These are phyloP conservation scores for Lycocerus yunnanus DNA, from an alignment of 2,888 invertebrate species.

Conservation along the genomic window DNA sequence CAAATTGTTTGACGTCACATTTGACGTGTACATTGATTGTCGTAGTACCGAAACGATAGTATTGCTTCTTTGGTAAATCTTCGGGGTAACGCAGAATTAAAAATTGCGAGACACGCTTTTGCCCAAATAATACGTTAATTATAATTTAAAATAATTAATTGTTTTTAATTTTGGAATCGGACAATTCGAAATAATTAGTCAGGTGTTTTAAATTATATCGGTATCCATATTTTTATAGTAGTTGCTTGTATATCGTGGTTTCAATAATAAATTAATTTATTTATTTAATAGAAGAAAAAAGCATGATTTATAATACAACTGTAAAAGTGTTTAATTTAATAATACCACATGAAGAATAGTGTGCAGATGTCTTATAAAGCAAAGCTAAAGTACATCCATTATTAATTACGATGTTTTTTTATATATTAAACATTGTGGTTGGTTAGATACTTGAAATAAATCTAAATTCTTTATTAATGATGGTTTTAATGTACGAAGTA, in stretches of 20 bases:
- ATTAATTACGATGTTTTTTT: constrained; percentile 27
- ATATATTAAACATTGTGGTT: constrained; percentile 25
- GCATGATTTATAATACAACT: not conserved
- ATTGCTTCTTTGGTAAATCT: too few relatives aligned
- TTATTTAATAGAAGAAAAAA: not conserved
- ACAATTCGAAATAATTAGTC: not conserved
- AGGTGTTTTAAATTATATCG: not conserved
- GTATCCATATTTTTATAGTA: not conserved
- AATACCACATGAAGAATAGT: constrained; percentile 15
- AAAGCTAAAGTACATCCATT: constrained; percentile 19
- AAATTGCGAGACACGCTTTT: too few relatives aligned
- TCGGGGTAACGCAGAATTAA: too few relatives aligned
- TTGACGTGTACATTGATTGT: too few relatives aligned
- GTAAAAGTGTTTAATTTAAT: not conserved
- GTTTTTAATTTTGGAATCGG: not conserved
- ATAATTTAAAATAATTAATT: too few relatives aligned
- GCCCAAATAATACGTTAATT: too few relatives aligned
- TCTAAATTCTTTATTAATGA: constrained; percentile 48
- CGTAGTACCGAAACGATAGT: too few relatives aligned
- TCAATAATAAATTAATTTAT: not conserved
- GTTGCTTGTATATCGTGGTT: not conserved
- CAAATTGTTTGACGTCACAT: too few relatives aligned
- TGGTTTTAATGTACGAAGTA: constrained; percentile 38
- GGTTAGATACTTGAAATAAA: constrained; percentile 45
- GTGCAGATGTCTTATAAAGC: constrained; percentile 22